Conservation (phyloP, 1,140 invertebrate genomes). For the Magallana gigas region DNA sequence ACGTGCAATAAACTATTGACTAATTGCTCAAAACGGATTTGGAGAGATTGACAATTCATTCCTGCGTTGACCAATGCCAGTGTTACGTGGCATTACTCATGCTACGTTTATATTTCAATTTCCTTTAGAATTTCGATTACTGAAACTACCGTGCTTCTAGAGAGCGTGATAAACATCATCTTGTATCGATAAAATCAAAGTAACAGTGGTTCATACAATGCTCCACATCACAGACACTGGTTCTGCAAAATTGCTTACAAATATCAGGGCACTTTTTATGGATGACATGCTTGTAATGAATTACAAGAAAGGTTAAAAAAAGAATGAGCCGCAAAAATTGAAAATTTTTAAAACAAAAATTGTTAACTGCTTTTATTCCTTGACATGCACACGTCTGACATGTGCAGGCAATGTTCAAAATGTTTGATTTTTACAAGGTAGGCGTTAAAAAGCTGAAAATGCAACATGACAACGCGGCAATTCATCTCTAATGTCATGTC, state of each 20-base stretch:
- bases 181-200: background rate
- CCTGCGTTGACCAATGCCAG: background rate
- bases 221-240: background rate
- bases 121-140: background rate
- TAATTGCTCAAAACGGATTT: background rate
- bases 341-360: no score
- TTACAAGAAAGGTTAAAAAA: no score
- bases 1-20: background rate
- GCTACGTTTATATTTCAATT: background rate
- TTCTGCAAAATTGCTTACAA: background rate
- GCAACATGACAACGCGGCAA: no score
- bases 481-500: background rate
- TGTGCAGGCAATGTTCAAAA: no score
- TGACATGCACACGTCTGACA: no score
- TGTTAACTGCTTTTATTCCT: no score
- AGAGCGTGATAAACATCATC: background rate
- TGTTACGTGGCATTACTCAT: slow-evolving; percentile 17
- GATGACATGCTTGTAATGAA: no score
- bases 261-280: background rate
- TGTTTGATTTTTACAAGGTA: no score
- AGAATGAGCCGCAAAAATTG: no score
- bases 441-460: no score
- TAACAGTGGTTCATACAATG: background rate
- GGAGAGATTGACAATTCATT: background rate
- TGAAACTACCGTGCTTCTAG: background rate